Base-by-base conservation (phyloP, 2,113 vertebrate genomes). In the Mesocricetus auratus region DNA sequence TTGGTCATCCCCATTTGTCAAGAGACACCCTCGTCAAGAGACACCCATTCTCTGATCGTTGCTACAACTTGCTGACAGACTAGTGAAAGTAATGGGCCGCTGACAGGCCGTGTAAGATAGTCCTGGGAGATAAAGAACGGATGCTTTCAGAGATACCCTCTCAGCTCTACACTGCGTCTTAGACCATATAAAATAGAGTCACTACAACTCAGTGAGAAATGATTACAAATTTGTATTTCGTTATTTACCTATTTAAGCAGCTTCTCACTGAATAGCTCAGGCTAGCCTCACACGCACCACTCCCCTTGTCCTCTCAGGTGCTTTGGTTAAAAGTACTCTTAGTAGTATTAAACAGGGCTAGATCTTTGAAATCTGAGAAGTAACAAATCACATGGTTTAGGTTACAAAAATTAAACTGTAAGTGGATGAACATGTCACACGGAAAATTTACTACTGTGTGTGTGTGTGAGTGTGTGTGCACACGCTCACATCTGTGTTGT, bases 21-120 rank as follows among this genome's bases (percentile, higher is more conserved):
- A 21, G 45, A 95, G 24, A 92, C 4, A 92, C 16, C 5, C 19
- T 81, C 16, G 75, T 22, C 9, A 94, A 91, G 47, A 88, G 85
- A 71, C 50, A 95, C 42, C 19, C 26, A 64, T 50, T 71, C 29
- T 93, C 74, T 64, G 81, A 50, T 91, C 36, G 64, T 17, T 74
- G 78, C 31, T 85, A 74, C 60, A 91, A 62, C 5, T 42, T 97
- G 73, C 62, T 96, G 88, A 91, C 9, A 92, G 42, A 90, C n/a
- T 71, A 86, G 87, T 62, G 66, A 89, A 66, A 89, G 56, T 60
- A 93, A 95, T 21, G 9, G 86, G 56, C 17, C 87, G 11, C 0
- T 91, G 66, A 86, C 94, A 29, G 21, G 66, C 39, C 47, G 15
- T 26, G 5, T 24, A 68, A 97, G 24, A 90, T 45, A 75, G 56